Conservation (phyloP, 1,140 invertebrate genomes). For the Panonychus citri region DNA sequence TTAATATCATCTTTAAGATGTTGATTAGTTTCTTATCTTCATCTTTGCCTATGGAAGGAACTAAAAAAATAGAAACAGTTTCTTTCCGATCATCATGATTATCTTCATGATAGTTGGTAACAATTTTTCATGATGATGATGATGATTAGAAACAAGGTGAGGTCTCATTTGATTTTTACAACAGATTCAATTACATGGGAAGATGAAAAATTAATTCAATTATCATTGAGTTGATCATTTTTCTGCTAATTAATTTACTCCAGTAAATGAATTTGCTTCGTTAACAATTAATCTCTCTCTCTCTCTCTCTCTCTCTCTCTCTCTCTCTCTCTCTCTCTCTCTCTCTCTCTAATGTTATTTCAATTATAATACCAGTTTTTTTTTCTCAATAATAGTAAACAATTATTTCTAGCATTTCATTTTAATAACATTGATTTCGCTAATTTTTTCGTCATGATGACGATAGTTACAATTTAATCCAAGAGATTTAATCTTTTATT, state of each 20-base stretch:
- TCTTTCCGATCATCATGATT: too few relatives aligned
- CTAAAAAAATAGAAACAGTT: too few relatives aligned
- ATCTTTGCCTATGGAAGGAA: too few relatives aligned
- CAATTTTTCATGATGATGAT: too few relatives aligned
- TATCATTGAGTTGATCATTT: too few relatives aligned
- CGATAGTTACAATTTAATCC: not conserved
- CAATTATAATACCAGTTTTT: not conserved
- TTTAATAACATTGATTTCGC: not conserved
- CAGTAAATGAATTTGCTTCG: too few relatives aligned
- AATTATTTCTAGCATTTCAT: not conserved
- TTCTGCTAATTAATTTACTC: too few relatives aligned
- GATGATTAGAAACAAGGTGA: too few relatives aligned
- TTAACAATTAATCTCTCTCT: not conserved
- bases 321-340: constrained; percentile 6
- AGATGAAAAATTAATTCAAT: constrained; percentile 2
- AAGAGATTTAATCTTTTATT: not conserved
- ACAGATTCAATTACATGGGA: constrained; percentile 1
- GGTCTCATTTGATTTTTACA: not conserved
- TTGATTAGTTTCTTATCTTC: too few relatives aligned
- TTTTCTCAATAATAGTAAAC: not conserved
- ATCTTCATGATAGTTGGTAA: too few relatives aligned
- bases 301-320: constrained; percentile 3
- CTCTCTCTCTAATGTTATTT: constrained; percentile 1
- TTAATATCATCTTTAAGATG: too few relatives aligned
- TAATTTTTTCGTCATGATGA: not conserved